Evolutionary conservation across 1,140 invertebrate genomes (phyloP), one percentile per base, ranked within the genome.

Genomic region (Piezodorus guildinii): DNA sequence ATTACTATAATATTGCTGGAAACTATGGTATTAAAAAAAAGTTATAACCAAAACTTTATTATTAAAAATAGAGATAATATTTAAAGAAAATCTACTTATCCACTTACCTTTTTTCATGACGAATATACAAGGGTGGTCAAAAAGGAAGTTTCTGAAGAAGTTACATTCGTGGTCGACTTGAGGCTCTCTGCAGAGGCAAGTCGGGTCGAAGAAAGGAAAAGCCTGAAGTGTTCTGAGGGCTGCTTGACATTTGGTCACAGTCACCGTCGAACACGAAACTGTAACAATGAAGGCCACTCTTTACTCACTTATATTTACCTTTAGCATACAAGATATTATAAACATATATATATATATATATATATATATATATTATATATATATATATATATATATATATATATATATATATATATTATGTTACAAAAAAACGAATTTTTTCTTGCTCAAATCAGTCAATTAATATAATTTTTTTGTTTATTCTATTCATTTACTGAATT

Each of bases 231-330:
- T 92, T 68, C 85, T 80, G 63, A 93, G 79, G 5, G 90, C 90
- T 23, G 88, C 88, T 77, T 91, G 89, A 77, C 91, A 94, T 77
- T 92, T 91, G 64, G 86, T 89, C 70, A 93, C 89, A 34, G 91
- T 93, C 68, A 91, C 88, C 19, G 90, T 94, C 56, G 90, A 91
- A 76, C 90, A 94, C 62, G 90, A 89, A 72, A 94, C 90, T 94
- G 84, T 16, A 85, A 88, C 70, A 77, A 44, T 21, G 9, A 21
- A 19, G 27, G 27, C 4, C 19, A 5, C 46, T 17, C 16, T 21
- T 9, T 49, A 3, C 2, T 46, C 2, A 15, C 3, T 2, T 49
- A n/a, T 19, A n/a, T 49, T n/a, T 49, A 49, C 17, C 19, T 6
- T n/a, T 8, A n/a, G 17, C 19, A 19, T 21, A 49, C 1, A 5